These are phyloP conservation scores for Axis porcinus DNA, from an alignment of 2,113 vertebrate species.

Conservation along the genomic window DNA sequence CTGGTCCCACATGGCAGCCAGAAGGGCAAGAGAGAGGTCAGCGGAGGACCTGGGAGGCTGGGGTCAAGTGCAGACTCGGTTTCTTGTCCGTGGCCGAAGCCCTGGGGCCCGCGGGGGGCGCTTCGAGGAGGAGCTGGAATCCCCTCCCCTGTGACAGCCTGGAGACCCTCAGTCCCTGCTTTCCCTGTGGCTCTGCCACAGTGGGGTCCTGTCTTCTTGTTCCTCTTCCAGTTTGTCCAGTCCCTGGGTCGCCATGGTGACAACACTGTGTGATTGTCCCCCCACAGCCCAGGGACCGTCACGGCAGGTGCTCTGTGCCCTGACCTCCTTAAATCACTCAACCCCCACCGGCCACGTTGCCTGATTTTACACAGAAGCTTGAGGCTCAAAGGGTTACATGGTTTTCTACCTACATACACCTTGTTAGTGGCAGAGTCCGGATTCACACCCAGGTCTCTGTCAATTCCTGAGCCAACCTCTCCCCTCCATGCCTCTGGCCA, in stretches of 20 bases:
- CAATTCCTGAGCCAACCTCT: neutral
- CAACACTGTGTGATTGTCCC: neutral
- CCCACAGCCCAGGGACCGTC: fast-evolving
- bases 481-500: neutral
- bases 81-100: neutral
- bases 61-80: neutral
- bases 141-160: neutral
- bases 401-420: neutral
- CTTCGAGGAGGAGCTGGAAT: neutral
- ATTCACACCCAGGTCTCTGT: neutral
- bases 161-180: neutral
- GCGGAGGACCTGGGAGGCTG: neutral
- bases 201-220: neutral
- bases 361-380: neutral
- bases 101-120: fast-evolving
- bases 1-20: fast-evolving
- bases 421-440: neutral
- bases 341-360: fast-evolving
- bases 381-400: neutral
- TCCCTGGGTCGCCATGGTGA: neutral
- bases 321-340: too few relatives aligned
- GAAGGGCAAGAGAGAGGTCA: neutral
- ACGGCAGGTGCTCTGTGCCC: fast-evolving
- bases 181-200: neutral
- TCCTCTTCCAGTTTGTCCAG: neutral